Conservation (phyloP, 2,888 invertebrate genomes). For the Cephus runcator region DNA sequence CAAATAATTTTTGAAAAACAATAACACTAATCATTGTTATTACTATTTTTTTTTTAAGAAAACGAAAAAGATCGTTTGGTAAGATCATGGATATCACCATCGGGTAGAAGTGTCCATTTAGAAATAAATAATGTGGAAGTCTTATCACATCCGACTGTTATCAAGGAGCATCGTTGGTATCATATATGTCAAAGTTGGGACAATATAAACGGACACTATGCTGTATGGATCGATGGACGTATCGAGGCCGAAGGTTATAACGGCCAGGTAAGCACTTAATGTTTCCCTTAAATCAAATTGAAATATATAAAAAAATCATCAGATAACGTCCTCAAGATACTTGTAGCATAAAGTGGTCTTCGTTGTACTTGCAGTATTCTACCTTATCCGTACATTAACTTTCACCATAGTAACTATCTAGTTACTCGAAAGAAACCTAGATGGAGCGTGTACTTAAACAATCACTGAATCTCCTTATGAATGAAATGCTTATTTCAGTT, state of each 20-base stretch:
- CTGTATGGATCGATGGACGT: constrained; percentile 72
- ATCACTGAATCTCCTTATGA: not conserved
- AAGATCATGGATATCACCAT: constrained; percentile 72
- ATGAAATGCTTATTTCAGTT: constrained; percentile 66
- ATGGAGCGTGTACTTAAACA: not conserved
- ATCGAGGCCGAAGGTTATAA: constrained; percentile 63
- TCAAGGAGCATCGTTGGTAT: constrained; percentile 69
- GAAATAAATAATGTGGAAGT: constrained; percentile 69
- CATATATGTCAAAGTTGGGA: constrained; percentile 77
- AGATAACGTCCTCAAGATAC: not conserved
- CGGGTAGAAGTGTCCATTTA: constrained; percentile 69
- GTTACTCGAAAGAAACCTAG: not conserved
- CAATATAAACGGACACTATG: constrained; percentile 71
- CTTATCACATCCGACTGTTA: constrained; percentile 53
- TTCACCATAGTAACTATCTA: not conserved
- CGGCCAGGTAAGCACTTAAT: constrained; percentile 48
- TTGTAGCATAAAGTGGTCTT: not conserved
- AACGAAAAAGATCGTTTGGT: constrained; percentile 68
- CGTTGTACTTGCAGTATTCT: constrained; percentile 18
- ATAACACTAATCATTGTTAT: not conserved
- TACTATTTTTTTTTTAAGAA: constrained; percentile 63
- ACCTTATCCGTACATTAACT: constrained; percentile 20
- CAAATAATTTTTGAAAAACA: not conserved
- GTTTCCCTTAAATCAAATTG: not conserved
- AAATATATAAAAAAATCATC: not conserved